Evolutionary conservation across 1,140 invertebrate genomes (phyloP).

Genomic region (Helicorthomorpha holstii): DNA sequence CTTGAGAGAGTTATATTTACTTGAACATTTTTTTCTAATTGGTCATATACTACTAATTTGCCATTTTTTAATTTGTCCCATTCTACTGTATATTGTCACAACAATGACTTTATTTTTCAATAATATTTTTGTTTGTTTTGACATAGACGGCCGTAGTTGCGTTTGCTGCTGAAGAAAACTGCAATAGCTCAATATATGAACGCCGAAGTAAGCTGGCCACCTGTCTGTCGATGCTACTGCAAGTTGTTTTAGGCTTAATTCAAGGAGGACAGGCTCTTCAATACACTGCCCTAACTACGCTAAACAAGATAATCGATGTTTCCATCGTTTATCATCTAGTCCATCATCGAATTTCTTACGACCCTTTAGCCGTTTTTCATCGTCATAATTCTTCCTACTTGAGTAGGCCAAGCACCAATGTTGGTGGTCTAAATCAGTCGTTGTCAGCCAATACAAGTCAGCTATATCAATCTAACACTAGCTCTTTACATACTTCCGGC

Average conservation of each 20-base stretch:
- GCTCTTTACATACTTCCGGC: constrained; percentile 1
- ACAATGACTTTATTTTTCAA: too few species aligned
- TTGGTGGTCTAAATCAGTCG: constrained; percentile 6
- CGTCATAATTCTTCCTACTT: constrained; percentile 23
- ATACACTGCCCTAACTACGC: constrained; percentile 37
- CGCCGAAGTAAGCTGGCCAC: constrained; percentile 13
- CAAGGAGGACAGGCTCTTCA: constrained; percentile 39
- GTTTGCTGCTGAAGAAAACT: not conserved
- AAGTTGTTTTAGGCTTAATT: constrained; percentile 32
- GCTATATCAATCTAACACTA: not conserved
- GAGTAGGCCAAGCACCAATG: constrained; percentile 10
- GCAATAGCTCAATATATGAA: not conserved
- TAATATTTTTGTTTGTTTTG: too few species aligned
- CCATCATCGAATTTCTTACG: not conserved
- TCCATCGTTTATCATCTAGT: constrained; percentile 21
- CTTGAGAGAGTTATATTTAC: too few species aligned
- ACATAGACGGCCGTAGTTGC: too few species aligned
- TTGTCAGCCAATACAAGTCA: not conserved
- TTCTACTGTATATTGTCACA: too few species aligned
- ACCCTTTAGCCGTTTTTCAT: constrained; percentile 17
- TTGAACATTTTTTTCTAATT: too few species aligned
- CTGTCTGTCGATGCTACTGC: constrained; percentile 32
- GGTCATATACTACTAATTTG: too few species aligned
- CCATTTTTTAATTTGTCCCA: too few species aligned
- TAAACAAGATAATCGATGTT: constrained; percentile 41